Percentiles rank a stretch among this genome's conserved stretches.
These are phyloP conservation scores for Cerastis leucographa DNA, from an alignment of 2,888 invertebrate genomes.

Conservation along the genomic window DNA sequence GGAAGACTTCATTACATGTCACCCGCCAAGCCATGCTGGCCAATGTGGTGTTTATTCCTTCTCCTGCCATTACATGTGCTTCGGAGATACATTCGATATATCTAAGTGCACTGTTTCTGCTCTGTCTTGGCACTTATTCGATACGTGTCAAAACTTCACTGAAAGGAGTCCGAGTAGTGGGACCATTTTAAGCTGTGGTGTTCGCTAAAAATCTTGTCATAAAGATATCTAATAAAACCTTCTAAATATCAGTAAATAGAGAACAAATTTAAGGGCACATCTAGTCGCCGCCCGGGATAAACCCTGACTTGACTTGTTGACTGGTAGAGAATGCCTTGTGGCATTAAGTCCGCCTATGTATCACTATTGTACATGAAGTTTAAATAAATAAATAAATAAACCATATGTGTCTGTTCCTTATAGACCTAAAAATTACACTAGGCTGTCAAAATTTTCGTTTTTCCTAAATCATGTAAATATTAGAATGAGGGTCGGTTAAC, in stretches of 20 bases:
- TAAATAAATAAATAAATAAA: no score
- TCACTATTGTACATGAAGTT: no score
- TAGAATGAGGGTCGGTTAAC: no score
- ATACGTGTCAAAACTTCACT: background rate
- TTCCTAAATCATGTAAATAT: no score
- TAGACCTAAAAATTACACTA: no score
- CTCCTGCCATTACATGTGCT: background rate
- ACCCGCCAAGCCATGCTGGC: background rate
- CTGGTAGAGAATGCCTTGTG: no score
- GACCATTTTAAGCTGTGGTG: background rate
- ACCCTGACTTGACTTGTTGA: no score
- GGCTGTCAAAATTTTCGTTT: no score
- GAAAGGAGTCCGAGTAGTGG: background rate
- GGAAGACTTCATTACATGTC: background rate
- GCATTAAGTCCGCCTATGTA: no score
- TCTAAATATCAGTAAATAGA: background rate
- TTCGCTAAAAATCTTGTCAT: no score
- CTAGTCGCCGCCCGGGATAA: background rate
- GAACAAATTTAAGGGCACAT: background rate
- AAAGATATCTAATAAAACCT: background rate
- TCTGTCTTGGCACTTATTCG: background rate
- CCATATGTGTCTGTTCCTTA: no score
- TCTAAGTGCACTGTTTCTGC: background rate
- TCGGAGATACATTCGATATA: background rate
- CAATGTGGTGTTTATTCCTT: background rate